Evolutionary conservation across 2,797 vertebrate species (phyloP), one percentile per base, ranked within the genome.

Genomic region (Takifugu ocellatus): DNA sequence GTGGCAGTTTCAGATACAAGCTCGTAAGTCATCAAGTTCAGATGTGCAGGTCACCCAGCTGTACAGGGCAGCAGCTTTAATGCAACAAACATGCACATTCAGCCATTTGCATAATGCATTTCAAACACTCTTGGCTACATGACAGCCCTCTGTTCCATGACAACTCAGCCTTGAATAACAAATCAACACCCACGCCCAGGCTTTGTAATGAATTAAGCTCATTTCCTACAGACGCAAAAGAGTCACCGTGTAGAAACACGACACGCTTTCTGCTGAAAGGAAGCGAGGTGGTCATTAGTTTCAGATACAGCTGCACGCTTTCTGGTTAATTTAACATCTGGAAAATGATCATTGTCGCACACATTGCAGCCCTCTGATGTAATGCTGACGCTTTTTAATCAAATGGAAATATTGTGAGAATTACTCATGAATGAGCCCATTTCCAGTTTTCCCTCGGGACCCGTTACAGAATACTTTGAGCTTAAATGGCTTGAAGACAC

Each of bases 131-230:
- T 48, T 2, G 9, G 68, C 60, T 62, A 59, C 58, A 51, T 57
- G 46, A 42, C 52, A 27, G 57, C 71, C 73, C 75, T 83, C 75
- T 63, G 77, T 57, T 72, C 44, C 51, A 56, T 31, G 70, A 74
- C 78, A 81, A 79, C 72, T 82, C 74, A 64, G 72, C 68, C 59
- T 79, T 74, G 66, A 54, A 79, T 81, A 78, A 79, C 71, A 74
- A 69, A 75, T 62, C 48, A 54, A 53, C 58, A 12, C 70, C 75
- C 68, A 79, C 68, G 6, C 45, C 31, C 39, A 12, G 52, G 57
- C 51, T 39, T 51, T 76, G 56, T 27, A 59, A 49, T 59, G 67
- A 77, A 67, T 78, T 75, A 77, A 80, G 80, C 75, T 56, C 47
- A 65, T 70, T 84, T 86, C 75, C 71, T 70, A 39, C 27, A 57